phyloP scores from a whole-genome alignment of 2,888 invertebrate species.

The Nysson spinosus region DNA sequence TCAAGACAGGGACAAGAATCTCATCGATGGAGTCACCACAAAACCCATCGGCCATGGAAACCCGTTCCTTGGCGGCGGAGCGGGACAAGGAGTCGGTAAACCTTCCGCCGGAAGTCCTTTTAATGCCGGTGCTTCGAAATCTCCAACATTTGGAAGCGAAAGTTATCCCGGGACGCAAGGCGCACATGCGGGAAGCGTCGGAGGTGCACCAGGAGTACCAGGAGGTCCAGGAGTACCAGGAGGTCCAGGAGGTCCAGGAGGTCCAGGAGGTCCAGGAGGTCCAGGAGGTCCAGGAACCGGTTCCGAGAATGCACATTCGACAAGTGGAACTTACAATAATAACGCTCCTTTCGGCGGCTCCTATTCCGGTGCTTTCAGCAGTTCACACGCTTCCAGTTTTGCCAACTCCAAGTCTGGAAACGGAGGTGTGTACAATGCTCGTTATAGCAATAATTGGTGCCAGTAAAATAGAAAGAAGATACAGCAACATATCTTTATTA shows the following conservation, averaged over 20 bases:
- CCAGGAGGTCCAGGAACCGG: no score
- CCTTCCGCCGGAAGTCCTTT: not conserved
- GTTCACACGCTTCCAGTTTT: slow-evolving; percentile 19
- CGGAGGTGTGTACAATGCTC: slow-evolving; percentile 18
- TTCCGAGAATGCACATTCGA: no score
- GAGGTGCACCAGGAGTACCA: not conserved
- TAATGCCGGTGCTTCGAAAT: no score
- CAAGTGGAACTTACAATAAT: not conserved
- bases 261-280: no score
- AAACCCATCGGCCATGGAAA: slow-evolving; percentile 33
- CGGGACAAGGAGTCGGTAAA: not conserved
- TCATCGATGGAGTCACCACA: not conserved
- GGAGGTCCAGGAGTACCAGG: not conserved
- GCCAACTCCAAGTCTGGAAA: slow-evolving; percentile 12
- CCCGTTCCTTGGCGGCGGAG: slow-evolving; percentile 27
- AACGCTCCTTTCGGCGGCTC: not conserved
- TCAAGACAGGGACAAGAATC: not conserved
- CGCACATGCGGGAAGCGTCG: no score
- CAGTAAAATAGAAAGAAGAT: no score
- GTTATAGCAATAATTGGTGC: no score
- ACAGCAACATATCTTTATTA: no score
- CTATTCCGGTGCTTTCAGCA: slow-evolving; percentile 25
- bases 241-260: not conserved
- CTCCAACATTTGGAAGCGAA: no score
- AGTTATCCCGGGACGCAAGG: no score